phyloP scores from a whole-genome alignment of 1,140 invertebrate species.

The Sinonovacula constricta region DNA sequence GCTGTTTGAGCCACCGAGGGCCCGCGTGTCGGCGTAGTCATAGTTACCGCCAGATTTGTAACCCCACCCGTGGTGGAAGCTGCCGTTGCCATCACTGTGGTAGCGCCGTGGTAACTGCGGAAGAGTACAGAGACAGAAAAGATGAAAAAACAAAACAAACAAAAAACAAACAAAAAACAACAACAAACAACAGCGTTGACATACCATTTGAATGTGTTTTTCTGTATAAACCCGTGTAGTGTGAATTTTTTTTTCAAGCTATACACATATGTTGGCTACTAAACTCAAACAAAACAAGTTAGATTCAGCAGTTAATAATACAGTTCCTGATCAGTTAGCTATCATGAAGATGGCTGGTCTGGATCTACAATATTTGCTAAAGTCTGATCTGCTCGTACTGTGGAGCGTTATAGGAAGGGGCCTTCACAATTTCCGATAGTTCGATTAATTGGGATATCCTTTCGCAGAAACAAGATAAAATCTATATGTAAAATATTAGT shows the following conservation, averaged over 20 bases:
- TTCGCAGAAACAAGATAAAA: no score
- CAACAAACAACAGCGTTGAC: not conserved
- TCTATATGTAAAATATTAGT: no score
- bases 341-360: no score
- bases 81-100: constrained; percentile 15
- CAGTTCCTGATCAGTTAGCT: no score
- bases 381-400: no score
- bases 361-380: no score
- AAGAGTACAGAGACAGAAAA: not conserved
- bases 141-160: not conserved
- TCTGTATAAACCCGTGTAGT: not conserved
- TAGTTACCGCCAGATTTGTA: constrained; percentile 19
- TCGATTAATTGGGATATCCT: no score
- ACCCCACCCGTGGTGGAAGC: constrained; percentile 9
- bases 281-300: no score
- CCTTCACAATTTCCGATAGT: no score
- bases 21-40: constrained; percentile 29
- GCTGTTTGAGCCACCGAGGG: not conserved
- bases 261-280: no score
- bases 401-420: no score
- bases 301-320: no score
- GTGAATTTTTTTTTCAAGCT: not conserved
- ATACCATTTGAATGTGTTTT: not conserved
- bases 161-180: not conserved
- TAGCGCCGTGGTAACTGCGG: constrained; percentile 27